Base-by-base conservation (phyloP, 2,113 vertebrate genomes). In the Morone saxatilis region DNA sequence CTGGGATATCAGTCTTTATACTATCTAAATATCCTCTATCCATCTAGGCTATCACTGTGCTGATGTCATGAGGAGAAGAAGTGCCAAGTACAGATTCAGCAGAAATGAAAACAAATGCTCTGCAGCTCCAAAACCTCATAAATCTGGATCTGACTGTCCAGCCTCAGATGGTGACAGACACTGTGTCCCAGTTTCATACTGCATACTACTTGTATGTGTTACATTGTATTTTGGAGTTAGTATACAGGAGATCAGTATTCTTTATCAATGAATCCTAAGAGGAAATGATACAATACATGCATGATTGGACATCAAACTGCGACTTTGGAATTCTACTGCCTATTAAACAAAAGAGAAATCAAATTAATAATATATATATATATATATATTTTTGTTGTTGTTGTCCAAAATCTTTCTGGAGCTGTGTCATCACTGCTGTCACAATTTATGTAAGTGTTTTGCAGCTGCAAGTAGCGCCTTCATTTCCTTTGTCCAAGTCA, bases 11-110 rank as follows among this genome's bases (percentile, higher is more conserved):
- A 43, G 80, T 71, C 88, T 87, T 80, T 86, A 80, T 73, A 57
- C 79, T 31, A 63, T 41, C 75, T 63, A 80, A 84, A 84, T 86
- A 75, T 82, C 73, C 71, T 71, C 67, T 56, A 48, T 78, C 75
- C 56, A 62, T 51, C 22, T 20, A 41, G 66, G 71, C 78, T 74
- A 79, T 61, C 88, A 47, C 56, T 76, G 78, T 2, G 0, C 48
- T 88, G 88, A 87, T 88, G 71, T 80, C 78, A 86, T 71, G 71
- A 80, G 63, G 66, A 16, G 6, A 43, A 79, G 56, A 63, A 66
- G 77, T 81, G 73, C 88, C 84, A 83, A 85, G 66, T 66, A 50
- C 78, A 59, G 81, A 88, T 78, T 91, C 80, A 83, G 84, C 84
- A 79, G 59, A 72, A 87, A 81, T 45, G n/a, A 79, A 80, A 87